Evolutionary conservation across 2,113 vertebrate species (phyloP).

Genomic region (Pungitius pungitius): DNA sequence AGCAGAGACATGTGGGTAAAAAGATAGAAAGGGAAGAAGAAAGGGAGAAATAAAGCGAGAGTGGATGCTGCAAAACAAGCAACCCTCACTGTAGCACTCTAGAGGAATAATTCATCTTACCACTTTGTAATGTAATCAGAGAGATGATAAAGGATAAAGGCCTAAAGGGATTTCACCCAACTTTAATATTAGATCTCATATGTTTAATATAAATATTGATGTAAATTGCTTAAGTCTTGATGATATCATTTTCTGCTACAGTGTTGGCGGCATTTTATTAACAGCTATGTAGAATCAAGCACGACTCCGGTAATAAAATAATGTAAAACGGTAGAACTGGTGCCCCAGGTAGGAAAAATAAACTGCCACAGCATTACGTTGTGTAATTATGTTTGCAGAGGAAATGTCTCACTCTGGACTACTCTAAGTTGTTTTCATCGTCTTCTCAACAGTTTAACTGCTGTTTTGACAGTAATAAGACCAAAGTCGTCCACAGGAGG

Average conservation of each 20-base stretch:
- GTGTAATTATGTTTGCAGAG: background rate
- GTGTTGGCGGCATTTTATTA: background rate
- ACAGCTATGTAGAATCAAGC: slow-evolving; percentile 3
- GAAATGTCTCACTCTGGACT: background rate
- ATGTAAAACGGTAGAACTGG: background rate
- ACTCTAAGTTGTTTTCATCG: background rate
- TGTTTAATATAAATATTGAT: background rate
- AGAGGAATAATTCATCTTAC: slow-evolving; percentile 14
- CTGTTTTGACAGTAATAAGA: background rate
- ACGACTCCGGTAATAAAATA: too few species aligned
- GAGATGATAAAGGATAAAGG: slow-evolving; percentile 1
- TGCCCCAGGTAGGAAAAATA: background rate
- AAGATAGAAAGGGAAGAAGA: slow-evolving; percentile 1
- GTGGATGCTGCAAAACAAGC: background rate
- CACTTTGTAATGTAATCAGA: slow-evolving; percentile 6
- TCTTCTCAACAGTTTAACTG: slow-evolving; percentile 1
- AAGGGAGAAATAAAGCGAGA: slow-evolving; percentile 20
- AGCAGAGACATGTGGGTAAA: slow-evolving; percentile 23
- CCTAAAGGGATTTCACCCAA: background rate
- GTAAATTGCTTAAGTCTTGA: background rate
- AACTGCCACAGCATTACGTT: background rate
- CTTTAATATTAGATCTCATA: slow-evolving; percentile 1
- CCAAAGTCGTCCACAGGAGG: slow-evolving; percentile 15
- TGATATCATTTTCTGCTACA: background rate
- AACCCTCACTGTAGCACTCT: background rate